A percentile compares a stretch with the other conserved stretches of the same genome.
These are phyloP conservation scores for Phytoseiulus persimilis DNA, from an alignment of 2,888 invertebrate species.

Conservation along the genomic window DNA sequence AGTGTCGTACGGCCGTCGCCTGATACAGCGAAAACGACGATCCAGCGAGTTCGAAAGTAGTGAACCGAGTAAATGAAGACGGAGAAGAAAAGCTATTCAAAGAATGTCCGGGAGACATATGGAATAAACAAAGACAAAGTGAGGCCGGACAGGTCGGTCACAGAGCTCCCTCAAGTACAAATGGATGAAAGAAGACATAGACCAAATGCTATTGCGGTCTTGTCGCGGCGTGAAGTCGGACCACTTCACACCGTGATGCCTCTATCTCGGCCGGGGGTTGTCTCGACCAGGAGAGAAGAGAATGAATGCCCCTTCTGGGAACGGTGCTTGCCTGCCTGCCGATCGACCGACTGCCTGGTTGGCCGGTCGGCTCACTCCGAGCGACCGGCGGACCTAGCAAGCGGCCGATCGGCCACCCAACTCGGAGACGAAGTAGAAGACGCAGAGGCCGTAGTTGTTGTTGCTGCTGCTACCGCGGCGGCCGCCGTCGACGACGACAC, in stretches of 20 bases:
- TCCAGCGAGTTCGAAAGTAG: background rate
- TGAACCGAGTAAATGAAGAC: background rate
- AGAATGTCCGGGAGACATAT: background rate
- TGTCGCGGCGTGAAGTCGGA: slow-evolving; percentile 31
- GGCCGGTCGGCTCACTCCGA: background rate
- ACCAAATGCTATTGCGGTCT: slow-evolving; percentile 31
- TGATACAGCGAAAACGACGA: background rate
- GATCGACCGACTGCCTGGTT: background rate
- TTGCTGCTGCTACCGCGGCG: background rate
- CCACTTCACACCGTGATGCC: slow-evolving; percentile 18
- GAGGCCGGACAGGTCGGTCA: background rate
- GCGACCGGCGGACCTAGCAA: background rate
- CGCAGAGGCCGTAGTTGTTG: background rate
- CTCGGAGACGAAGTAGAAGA: background rate
- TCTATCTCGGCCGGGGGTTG: slow-evolving; percentile 12
- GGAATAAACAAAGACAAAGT: slow-evolving; percentile 19
- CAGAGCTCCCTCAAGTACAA: background rate
- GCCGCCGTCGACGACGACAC: background rate
- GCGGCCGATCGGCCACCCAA: background rate
- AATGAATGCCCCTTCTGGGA: slow-evolving; percentile 37
- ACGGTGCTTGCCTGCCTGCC: slow-evolving; percentile 1
- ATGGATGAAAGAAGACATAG: background rate
- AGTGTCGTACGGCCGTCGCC: background rate
- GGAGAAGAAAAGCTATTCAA: background rate
- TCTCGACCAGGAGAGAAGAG: background rate